These are phyloP conservation scores for Amblyjoppa fuscipennis DNA, from an alignment of 2,888 invertebrate genomes.

Conservation along the genomic window DNA sequence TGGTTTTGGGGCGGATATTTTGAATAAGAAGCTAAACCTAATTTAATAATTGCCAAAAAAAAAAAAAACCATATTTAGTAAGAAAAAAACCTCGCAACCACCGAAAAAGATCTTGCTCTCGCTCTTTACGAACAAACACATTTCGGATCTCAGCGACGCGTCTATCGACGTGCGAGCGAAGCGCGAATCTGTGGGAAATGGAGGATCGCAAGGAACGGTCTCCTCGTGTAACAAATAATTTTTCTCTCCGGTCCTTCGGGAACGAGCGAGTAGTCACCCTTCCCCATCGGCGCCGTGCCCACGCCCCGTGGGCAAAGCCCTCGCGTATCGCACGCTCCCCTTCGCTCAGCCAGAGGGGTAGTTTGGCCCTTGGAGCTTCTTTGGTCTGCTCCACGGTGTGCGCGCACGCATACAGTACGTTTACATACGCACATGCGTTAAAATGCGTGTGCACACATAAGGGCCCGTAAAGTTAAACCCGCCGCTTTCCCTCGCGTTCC, in stretches of 20 bases:
- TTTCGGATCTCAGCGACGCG: neutral
- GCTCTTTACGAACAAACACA: neutral
- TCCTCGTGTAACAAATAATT: conserved; percentile 65
- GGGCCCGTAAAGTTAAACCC: no score
- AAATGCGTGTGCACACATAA: no score
- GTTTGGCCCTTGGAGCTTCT: conserved; percentile 53
- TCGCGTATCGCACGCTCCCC: conserved; percentile 76
- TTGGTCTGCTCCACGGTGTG: neutral
- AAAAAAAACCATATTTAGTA: no score
- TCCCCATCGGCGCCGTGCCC: conserved; percentile 67
- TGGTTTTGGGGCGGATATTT: no score
- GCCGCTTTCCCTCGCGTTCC: no score
- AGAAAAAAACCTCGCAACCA: no score
- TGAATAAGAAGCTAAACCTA: no score
- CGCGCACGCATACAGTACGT: neutral
- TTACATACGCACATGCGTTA: neutral
- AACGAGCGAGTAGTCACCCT: conserved; percentile 48
- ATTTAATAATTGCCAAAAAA: no score
- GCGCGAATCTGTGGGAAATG: conserved; percentile 33
- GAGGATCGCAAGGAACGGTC: conserved; percentile 3
- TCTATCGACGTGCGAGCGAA: neutral
- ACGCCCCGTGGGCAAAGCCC: conserved; percentile 76
- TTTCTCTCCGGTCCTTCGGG: conserved; percentile 37
- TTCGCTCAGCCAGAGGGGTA: conserved; percentile 60
- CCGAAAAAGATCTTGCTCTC: no score